A percentile compares a stretch with the other conserved stretches of the same genome.
Evolutionary conservation across 2,888 invertebrate genomes (phyloP).

Genomic region (Scaptomyza parva): DNA sequence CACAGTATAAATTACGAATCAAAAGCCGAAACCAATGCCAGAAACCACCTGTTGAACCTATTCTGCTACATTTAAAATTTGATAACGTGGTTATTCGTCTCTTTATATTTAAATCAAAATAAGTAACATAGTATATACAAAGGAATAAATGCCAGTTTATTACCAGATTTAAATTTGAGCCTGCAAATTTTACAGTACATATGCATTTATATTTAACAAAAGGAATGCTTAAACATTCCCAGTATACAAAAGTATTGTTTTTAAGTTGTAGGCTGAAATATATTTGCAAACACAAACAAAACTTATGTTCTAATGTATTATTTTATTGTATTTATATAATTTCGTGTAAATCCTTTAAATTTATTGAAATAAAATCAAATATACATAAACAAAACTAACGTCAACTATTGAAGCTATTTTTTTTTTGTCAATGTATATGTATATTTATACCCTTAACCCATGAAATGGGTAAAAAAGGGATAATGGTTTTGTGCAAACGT

Average conservation of each 20-base stretch:
- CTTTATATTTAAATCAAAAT: constrained; percentile 67
- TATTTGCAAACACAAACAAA: constrained; percentile 57
- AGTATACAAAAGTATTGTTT: constrained; percentile 42
- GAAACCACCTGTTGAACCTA: constrained; percentile 83
- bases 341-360: constrained; percentile 71
- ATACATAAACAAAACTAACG: constrained; percentile 20
- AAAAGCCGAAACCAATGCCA: constrained; percentile 79
- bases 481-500: too few species aligned
- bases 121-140: constrained; percentile 46
- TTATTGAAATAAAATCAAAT: constrained; percentile 62
- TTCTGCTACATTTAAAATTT: constrained; percentile 40
- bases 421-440: too few species aligned
- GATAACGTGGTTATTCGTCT: constrained; percentile 43
- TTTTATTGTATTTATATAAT: constrained; percentile 61
- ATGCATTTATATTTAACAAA: constrained; percentile 68
- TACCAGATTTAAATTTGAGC: constrained; percentile 54
- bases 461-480: too few species aligned
- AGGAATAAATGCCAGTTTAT: constrained; percentile 49
- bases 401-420: neutral
- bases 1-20: constrained; percentile 47
- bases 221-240: constrained; percentile 56
- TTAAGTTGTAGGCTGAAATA: constrained; percentile 64
- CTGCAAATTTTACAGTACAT: constrained; percentile 63
- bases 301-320: constrained; percentile 67
- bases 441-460: too few species aligned